Base-by-base conservation (phyloP, 2,888 invertebrate species). In the Amphipoea lucens region DNA sequence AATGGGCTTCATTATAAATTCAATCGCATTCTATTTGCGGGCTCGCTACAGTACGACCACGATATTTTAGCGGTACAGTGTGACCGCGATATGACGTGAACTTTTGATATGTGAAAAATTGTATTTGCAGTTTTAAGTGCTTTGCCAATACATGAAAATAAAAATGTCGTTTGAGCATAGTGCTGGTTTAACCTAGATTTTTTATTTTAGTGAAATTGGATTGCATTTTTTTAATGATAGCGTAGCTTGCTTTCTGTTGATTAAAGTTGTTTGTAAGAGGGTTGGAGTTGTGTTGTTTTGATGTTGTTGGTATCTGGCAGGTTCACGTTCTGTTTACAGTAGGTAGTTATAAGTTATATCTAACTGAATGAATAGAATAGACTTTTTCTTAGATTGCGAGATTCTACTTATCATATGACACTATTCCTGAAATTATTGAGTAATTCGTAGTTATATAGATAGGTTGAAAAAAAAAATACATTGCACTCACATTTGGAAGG, bases 1-100 rank as follows among this genome's bases (percentile, higher is more conserved):
- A 89, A 88, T 89, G 75, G 71, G 17, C 76, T 72, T 75, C 89
- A 86, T 88, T 89, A 89, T 84, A 89, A 89, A 88, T 89, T 86
- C 86, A 84, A 89, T 88, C 76, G 76, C 57, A 80, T 82, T 81
- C 78, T 87, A 86, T 89, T 84, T 83, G 89, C 81, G 67, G 48
- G 62, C 66, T 48, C 60, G 69, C 70, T 76, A 77, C 74, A 84
- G 74, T 36, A 23, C 45, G 51, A 57, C 76, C 79, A 73, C 78
- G 67, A 78, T 85, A 83, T 82, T 86, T 88, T 69, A 81, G 65
- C 42, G 42, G 48, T 70, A 72, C 63, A 63, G 70, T 63, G 57
- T n/a, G 60, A 57, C 83, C 80, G 79, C 78, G 60, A 82, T 85
- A 60, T 76, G 69, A 77, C 76, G 67, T 57, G 51, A 72, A 78